Base-by-base conservation (phyloP, 2,113 vertebrate species). In the Pogonocichla stellata region DNA sequence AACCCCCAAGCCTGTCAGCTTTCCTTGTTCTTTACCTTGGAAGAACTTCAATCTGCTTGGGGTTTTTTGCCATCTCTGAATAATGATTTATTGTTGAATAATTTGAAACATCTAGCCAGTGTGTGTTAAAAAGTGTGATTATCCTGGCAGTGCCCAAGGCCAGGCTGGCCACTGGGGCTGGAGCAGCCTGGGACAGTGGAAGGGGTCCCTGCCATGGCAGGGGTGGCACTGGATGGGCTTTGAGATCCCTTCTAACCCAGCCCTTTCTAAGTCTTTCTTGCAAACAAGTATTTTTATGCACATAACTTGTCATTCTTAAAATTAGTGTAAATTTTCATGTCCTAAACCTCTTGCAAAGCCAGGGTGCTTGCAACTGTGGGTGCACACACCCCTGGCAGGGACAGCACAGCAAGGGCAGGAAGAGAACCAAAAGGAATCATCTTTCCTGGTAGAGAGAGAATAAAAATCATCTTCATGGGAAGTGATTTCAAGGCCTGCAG, bases 141-240 rank as follows among this genome's bases (percentile, higher is more conserved):
- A 6, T 40, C 17, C 54, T 61, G 70, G 40, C 14, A 82, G 40
- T 28, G 40, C 0, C 54, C 40, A 10, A 42, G 70, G 62, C 29
- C 54, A 48, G 31, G n/a, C 0, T 61, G 61, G 70, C 12, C 8
- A 33, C 0, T 33, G 17, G n/a, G 53, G 13, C 10, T 60, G 5
- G 61, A 75, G 70, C 54, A 75, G 18, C n/a, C 47, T 42, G 70
- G 34, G 14, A 10, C 15, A 22, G 29, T 54, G 71, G 29, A 0
- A 48, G 20, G 14, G 69, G 47, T 61, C 70, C 47, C 61, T 81
- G 78, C 33, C 38, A 19, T 7, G 42, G 57, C 42, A 19, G 34
- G 19, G 36, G 2, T 40, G 42, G 61, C 1, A 18, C 5, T 18
- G 29, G 11, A 0, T 54, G 34, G 2, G 20, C 3, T 22, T 47